Percentiles rank a stretch among this genome's conserved stretches.
Evolutionary conservation across 2,113 vertebrate genomes (phyloP).

Genomic region (Indri indri): DNA sequence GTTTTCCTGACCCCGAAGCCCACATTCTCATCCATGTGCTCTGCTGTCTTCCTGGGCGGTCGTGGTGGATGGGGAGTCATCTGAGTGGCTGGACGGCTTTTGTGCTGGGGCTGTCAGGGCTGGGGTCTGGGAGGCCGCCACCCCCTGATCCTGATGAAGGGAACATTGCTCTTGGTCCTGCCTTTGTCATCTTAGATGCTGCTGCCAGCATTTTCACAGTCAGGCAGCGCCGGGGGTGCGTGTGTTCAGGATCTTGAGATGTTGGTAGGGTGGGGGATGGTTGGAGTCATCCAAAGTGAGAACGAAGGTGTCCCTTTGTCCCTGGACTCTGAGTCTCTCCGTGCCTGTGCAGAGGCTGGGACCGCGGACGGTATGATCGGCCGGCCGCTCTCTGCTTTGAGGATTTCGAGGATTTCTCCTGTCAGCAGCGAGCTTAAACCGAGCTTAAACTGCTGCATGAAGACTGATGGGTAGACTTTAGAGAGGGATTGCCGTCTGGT

Average conservation of each 20-base stretch:
- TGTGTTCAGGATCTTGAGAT: not conserved
- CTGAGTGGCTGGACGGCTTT: not conserved
- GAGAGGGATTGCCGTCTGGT: not conserved
- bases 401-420: not conserved
- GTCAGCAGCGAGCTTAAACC: not conserved
- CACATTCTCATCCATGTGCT: not conserved
- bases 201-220: not conserved
- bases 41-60: not conserved
- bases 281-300: too few species aligned
- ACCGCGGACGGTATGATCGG: fast-evolving
- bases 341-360: not conserved
- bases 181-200: not conserved
- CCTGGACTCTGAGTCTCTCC: not conserved
- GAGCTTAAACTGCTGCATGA: not conserved
- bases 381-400: not conserved
- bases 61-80: not conserved
- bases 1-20: not conserved
- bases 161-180: not conserved
- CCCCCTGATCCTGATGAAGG: fast-evolving
- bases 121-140: not conserved
- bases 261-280: not conserved
- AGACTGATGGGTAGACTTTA: not conserved
- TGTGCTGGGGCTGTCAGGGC: not conserved
- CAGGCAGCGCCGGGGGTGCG: too few species aligned
- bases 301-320: not conserved